A percentile compares a stretch with the other conserved stretches of the same genome.
Conservation (phyloP, 2,797 vertebrate genomes). For the Malurus leucopterus region DNA sequence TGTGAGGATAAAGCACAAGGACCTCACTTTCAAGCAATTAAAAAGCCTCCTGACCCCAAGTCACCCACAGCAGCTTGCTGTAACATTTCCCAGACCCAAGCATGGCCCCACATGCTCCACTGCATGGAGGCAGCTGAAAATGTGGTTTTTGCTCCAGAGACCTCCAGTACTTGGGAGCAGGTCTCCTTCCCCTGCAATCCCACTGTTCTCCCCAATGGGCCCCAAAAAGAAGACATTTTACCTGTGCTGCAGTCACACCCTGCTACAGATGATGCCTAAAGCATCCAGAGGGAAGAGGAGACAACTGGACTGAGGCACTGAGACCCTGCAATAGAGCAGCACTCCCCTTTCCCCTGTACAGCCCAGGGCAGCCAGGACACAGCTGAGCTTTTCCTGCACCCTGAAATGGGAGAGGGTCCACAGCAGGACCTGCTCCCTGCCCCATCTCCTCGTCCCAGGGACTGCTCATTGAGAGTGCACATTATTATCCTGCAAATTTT, state of each 20-base stretch:
- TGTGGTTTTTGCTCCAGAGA: not conserved
- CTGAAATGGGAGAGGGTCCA: not conserved
- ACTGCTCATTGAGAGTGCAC: not conserved
- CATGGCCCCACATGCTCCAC: not conserved
- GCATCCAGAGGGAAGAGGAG: not conserved
- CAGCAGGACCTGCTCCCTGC: not conserved
- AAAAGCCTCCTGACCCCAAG: not conserved
- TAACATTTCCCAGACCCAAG: not conserved
- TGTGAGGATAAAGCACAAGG: not conserved
- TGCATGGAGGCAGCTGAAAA: not conserved
- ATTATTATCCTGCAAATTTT: not conserved
- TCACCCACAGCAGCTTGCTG: not conserved
- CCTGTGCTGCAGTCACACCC: not conserved
- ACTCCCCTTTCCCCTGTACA: not conserved
- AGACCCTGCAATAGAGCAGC: accelerated
- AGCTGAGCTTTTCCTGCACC: not conserved
- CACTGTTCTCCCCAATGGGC: accelerated
- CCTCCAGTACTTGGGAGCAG: not conserved
- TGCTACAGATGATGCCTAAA: not conserved
- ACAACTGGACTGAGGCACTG: not conserved
- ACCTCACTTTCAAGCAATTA: not conserved
- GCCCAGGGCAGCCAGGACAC: not conserved
- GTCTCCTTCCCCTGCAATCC: not conserved
- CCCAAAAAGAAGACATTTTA: not conserved
- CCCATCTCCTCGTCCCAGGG: not conserved